Base-by-base conservation (phyloP, 2,888 invertebrate species). In the Mechanitis messenoides region DNA sequence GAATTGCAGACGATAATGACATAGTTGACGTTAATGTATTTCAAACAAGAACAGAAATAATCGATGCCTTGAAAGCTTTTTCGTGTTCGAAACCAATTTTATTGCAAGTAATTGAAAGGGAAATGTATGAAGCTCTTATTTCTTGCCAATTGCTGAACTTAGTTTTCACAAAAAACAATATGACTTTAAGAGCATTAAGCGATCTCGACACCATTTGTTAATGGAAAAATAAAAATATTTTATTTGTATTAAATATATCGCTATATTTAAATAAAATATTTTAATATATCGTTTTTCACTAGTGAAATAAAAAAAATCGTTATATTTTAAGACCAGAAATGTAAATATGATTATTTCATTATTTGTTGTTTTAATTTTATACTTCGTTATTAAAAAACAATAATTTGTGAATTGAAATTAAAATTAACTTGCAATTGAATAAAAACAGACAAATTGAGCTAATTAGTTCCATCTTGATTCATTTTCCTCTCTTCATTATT, bases 51-150 rank as follows among this genome's bases (percentile, higher is more conserved):
- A 50, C 53, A 50, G 45, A 20, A 38, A 45, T 45, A 11, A 66
- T 58, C 42, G 50, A 31, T 50, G 55, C 47, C 59, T 53, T 68
- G 62, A 71, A 69, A 68, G 71, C 70, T 28, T 70, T 71, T 60
- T 63, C 70, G 59, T 70, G 70, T 71, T 66, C 64, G 20, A 59
- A 63, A 65, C 60, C 63, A 60, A 69, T 66, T 70, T 68, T 68
- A 70, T 68, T 66, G 67, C 63, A 53, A n/a, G 57, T 66, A 62
- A 70, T 70, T 66, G 66, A 56, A 66, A 63, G 55, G 62, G 60
- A 58, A 67, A 64, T 68, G 62, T 70, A 65, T 65, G 58, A 56
- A 56, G 56, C 56, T 50, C 50, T 50, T 11, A 50, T 59, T 56
- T 61, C 47, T 54, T 57, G 66, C 59, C 59, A 56, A 61, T 63